Conservation (phyloP, 2,888 invertebrate genomes). For the Diaphora mendica region DNA sequence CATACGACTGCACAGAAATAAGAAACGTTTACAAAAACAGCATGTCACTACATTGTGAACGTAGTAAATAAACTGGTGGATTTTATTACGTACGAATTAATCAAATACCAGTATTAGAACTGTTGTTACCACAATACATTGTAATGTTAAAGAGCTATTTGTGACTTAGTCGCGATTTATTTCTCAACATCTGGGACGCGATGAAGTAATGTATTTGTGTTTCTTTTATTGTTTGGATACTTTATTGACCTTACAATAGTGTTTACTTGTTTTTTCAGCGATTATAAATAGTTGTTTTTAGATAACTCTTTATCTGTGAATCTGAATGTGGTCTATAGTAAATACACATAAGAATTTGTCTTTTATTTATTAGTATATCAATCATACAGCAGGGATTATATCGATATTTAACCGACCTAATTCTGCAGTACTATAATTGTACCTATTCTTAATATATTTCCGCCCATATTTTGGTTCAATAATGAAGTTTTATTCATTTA, state of each 20-base stretch:
- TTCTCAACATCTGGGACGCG: conserved; percentile 9
- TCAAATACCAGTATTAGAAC: conserved; percentile 16
- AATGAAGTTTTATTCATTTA: too few species aligned
- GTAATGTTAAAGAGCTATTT: conserved; percentile 18
- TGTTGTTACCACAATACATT: conserved; percentile 15
- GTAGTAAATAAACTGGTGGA: conserved; percentile 2
- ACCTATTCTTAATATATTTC: too few species aligned
- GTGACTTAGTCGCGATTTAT: conserved; percentile 11
- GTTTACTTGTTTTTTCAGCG: neutral
- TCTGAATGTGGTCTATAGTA: too few species aligned
- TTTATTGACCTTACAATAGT: conserved; percentile 3
- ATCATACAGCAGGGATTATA: too few species aligned
- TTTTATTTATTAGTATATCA: too few species aligned
- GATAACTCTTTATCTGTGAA: too few species aligned
- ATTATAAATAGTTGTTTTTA: too few species aligned
- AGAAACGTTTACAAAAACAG: neutral
- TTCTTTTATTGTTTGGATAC: conserved; percentile 16
- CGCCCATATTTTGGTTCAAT: too few species aligned
- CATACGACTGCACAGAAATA: neutral
- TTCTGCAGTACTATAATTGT: too few species aligned
- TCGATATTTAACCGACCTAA: too few species aligned
- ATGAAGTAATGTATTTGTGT: neutral
- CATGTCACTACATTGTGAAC: conserved; percentile 4
- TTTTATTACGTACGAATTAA: conserved; percentile 22
- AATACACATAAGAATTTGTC: too few species aligned